Evolutionary conservation across 2,888 invertebrate genomes (phyloP).

Genomic region (Cybosia mesomella): DNA sequence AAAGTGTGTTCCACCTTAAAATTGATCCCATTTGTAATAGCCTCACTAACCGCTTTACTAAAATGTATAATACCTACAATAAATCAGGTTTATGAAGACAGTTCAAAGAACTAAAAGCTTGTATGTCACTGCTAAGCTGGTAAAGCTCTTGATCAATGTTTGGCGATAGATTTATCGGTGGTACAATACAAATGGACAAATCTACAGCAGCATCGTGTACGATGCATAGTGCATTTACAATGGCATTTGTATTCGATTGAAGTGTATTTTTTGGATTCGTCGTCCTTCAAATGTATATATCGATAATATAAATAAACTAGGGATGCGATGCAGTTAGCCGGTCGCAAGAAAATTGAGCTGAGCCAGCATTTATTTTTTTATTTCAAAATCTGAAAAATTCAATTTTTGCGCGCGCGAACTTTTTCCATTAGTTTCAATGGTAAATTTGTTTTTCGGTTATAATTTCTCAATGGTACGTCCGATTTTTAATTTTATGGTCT

Average conservation of each 20-base stretch:
- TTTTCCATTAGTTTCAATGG: too few species aligned
- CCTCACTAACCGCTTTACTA: background rate
- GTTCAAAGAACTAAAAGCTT: background rate
- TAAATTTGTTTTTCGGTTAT: too few species aligned
- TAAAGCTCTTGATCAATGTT: constrained; percentile 9
- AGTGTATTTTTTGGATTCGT: constrained; percentile 22
- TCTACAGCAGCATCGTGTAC: constrained; percentile 41
- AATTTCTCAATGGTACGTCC: too few species aligned
- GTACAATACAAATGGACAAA: constrained; percentile 43
- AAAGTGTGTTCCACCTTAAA: background rate
- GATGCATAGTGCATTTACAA: constrained; percentile 54
- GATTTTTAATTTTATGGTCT: too few species aligned
- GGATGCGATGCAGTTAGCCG: too few species aligned
- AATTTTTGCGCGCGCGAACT: too few species aligned
- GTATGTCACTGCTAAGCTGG: background rate
- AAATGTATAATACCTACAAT: background rate
- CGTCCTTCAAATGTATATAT: too few species aligned
- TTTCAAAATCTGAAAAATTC: too few species aligned
- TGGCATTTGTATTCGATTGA: constrained; percentile 2
- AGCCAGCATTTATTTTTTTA: too few species aligned
- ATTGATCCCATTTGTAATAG: background rate
- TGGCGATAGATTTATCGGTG: constrained; percentile 34
- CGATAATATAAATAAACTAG: too few species aligned
- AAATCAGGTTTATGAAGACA: background rate
- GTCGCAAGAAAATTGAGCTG: too few species aligned